These are phyloP conservation scores for Carcinoscorpius rotundicauda DNA, from an alignment of 1,140 invertebrate species.

Conservation along the genomic window DNA sequence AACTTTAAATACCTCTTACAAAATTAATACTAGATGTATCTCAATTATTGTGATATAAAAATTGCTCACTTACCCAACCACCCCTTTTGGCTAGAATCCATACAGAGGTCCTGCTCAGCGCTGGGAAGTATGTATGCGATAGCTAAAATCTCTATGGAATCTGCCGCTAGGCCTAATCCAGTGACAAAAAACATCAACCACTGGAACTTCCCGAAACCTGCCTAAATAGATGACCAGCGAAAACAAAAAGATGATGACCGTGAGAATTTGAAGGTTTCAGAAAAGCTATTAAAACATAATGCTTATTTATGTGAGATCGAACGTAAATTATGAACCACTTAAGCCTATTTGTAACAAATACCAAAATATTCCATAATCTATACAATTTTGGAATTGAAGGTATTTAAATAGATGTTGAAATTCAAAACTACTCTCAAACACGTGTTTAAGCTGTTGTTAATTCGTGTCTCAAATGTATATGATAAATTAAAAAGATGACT, in stretches of 20 bases:
- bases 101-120: slow-evolving; percentile 77
- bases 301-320: too few relatives aligned
- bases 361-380: too few relatives aligned
- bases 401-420: too few relatives aligned
- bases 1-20: too few relatives aligned
- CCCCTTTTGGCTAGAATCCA: slow-evolving; percentile 71
- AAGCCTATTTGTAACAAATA: too few relatives aligned
- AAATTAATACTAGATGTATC: slow-evolving; percentile 18
- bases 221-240: slow-evolving; percentile 33
- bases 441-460: too few relatives aligned
- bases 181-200: slow-evolving; percentile 73
- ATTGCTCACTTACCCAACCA: slow-evolving; percentile 50
- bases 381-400: too few relatives aligned
- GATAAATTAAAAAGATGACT: too few relatives aligned
- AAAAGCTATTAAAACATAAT: too few relatives aligned
- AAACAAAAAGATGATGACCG: neutral
- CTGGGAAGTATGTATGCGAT: slow-evolving; percentile 88
- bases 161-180: slow-evolving; percentile 84
- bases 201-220: slow-evolving; percentile 85
- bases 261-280: neutral
- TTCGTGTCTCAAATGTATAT: too few relatives aligned
- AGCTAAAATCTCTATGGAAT: slow-evolving; percentile 90
- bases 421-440: too few relatives aligned
- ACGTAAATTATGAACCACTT: too few relatives aligned
- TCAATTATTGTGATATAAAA: slow-evolving; percentile 30